Percentiles rank a stretch among this genome's conserved stretches.
phyloP scores from a whole-genome alignment of 2,113 vertebrate genomes.

The Dipodomys merriami region DNA sequence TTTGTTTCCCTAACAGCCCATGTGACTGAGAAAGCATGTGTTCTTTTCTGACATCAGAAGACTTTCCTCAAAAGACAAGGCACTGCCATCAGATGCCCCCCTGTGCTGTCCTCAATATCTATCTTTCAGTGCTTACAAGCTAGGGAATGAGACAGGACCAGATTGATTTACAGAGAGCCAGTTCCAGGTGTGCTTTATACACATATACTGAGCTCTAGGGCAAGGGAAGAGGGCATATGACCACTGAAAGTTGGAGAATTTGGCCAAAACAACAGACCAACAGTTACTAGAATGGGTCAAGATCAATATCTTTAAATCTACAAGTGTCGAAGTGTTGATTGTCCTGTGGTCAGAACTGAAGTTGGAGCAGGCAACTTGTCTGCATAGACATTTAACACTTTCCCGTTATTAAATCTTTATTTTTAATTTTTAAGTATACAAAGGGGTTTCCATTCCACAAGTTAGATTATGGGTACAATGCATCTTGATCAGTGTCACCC shows the following conservation, averaged over 20 bases:
- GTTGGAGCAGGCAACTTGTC: not conserved
- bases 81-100: not conserved
- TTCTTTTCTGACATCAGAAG: not conserved
- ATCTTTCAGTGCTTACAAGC: not conserved
- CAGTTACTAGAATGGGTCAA: not conserved
- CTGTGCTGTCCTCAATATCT: not conserved
- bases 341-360: not conserved
- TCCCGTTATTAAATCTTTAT: not conserved
- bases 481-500: too few relatives aligned
- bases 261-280: not conserved
- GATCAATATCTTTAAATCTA: not conserved
- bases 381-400: not conserved
- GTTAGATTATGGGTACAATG: too few relatives aligned
- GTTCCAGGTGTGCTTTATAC: not conserved
- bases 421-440: too few relatives aligned
- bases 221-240: not conserved
- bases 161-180: not conserved
- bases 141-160: not conserved
- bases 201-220: not conserved
- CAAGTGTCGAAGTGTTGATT: not conserved
- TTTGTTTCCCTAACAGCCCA: not conserved
- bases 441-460: too few relatives aligned
- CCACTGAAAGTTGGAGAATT: not conserved
- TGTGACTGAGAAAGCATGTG: not conserved
- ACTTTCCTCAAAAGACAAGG: not conserved